Evolutionary conservation across 2,888 invertebrate species (phyloP).

Genomic region (Drosophila quasianomalipes): DNA sequence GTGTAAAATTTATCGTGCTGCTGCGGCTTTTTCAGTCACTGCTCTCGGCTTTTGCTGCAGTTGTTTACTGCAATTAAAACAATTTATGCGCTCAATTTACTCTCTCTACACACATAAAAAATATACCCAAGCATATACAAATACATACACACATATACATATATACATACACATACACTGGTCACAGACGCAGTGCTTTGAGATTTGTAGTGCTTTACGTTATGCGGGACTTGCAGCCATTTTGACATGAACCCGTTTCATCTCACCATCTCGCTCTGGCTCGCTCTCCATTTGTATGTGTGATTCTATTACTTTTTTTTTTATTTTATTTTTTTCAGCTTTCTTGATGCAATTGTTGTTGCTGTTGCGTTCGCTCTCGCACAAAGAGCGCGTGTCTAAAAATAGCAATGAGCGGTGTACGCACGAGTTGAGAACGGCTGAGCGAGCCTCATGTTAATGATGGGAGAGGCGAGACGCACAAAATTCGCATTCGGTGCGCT

Average conservation of each 20-base stretch:
- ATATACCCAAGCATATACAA: background rate
- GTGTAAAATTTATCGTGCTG: conserved; percentile 13
- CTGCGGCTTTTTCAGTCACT: conserved; percentile 18
- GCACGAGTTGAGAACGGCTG: conserved; percentile 37
- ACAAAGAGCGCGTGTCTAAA: conserved; percentile 64
- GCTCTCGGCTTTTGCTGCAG: conserved; percentile 46
- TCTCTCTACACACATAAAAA: conserved; percentile 8
- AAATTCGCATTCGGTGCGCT: conserved; percentile 46
- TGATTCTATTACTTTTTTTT: conserved; percentile 33
- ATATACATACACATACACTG: conserved; percentile 1
- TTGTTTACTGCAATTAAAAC: conserved; percentile 74
- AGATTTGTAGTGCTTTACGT: conserved; percentile 45
- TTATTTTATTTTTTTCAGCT: conserved; percentile 18
- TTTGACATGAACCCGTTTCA: conserved; percentile 53
- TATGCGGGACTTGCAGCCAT: conserved; percentile 49
- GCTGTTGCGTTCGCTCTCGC: conserved; percentile 35
- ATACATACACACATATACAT: conserved; percentile 1
- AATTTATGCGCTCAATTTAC: conserved; percentile 78
- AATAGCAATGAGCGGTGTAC: conserved; percentile 66
- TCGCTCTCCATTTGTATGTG: conserved; percentile 3
- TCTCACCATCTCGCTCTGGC: conserved; percentile 14
- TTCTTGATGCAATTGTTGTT: conserved; percentile 38
- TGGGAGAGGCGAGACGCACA: conserved; percentile 18
- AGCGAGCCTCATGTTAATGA: background rate
- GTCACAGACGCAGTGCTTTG: conserved; percentile 41